phyloP scores from a whole-genome alignment of 2,797 vertebrate species.

The Esox lucius region DNA sequence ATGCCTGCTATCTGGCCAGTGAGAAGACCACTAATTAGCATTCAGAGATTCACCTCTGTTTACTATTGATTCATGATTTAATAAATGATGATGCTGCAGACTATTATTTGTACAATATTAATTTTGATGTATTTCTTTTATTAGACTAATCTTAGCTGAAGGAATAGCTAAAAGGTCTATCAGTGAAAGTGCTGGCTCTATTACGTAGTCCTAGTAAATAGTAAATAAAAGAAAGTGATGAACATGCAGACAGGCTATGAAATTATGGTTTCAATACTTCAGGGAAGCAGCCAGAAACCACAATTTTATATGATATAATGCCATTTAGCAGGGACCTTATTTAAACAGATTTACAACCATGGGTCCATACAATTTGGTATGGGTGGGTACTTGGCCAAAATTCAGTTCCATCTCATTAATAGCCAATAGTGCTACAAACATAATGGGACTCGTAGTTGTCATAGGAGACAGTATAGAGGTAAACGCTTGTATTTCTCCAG shows the following conservation, averaged over 20 bases:
- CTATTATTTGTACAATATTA: neutral
- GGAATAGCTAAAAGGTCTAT: neutral
- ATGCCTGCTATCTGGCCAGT: constrained; percentile 17
- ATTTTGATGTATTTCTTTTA: constrained; percentile 3
- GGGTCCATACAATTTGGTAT: neutral
- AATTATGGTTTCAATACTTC: neutral
- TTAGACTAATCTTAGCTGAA: constrained; percentile 10
- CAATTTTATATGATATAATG: neutral
- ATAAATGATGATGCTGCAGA: neutral
- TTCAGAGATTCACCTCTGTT: neutral
- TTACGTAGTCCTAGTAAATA: neutral
- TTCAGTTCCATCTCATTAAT: neutral
- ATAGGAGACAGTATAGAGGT: neutral
- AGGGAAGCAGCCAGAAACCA: constrained; percentile 4
- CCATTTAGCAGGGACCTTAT: neutral
- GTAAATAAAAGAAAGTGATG: neutral
- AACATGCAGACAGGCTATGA: neutral
- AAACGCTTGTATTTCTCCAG: neutral
- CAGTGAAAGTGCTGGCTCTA: neutral
- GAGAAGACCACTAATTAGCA: neutral
- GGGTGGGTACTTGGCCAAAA: neutral
- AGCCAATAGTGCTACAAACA: neutral
- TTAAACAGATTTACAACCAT: neutral
- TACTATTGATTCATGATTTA: neutral
- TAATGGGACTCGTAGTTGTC: neutral